Conservation (phyloP, 1,140 invertebrate species). For the Drosophila nigromelanica region DNA sequence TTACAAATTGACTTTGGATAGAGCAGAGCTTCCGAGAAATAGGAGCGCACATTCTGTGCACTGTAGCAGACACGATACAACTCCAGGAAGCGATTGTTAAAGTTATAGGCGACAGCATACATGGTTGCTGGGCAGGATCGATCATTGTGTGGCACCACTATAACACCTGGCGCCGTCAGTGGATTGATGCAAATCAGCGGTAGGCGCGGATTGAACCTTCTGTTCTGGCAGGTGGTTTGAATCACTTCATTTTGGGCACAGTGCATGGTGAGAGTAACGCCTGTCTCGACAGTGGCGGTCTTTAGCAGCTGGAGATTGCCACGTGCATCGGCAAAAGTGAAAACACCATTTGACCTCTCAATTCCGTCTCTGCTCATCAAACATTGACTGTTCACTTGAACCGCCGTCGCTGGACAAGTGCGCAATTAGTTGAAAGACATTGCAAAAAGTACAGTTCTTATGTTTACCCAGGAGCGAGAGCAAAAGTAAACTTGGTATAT, state of each 20-base stretch:
- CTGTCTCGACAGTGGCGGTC: background rate
- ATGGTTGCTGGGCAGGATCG: background rate
- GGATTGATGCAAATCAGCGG: background rate
- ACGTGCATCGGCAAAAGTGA: background rate
- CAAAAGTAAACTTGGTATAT: background rate
- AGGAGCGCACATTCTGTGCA: background rate
- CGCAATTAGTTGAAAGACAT: too few species aligned
- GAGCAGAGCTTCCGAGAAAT: constrained; percentile 14
- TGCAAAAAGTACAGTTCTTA: background rate
- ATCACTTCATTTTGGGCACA: background rate
- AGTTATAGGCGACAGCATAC: constrained; percentile 17
- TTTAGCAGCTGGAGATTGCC: background rate
- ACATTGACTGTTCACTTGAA: background rate
- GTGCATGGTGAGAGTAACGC: background rate
- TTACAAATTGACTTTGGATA: constrained; percentile 20
- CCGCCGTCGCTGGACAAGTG: background rate
- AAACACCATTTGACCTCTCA: background rate
- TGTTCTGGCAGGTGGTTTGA: background rate
- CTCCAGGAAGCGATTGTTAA: constrained; percentile 14
- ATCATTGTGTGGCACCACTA: background rate
- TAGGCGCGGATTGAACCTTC: background rate
- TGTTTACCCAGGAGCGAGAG: background rate
- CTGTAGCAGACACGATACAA: constrained; percentile 31
- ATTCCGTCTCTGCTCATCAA: background rate
- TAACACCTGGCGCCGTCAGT: background rate